Evolutionary conservation across 1,140 invertebrate genomes (phyloP), one percentile per base, ranked within the genome.

Genomic region (Calephelis nemesis): DNA sequence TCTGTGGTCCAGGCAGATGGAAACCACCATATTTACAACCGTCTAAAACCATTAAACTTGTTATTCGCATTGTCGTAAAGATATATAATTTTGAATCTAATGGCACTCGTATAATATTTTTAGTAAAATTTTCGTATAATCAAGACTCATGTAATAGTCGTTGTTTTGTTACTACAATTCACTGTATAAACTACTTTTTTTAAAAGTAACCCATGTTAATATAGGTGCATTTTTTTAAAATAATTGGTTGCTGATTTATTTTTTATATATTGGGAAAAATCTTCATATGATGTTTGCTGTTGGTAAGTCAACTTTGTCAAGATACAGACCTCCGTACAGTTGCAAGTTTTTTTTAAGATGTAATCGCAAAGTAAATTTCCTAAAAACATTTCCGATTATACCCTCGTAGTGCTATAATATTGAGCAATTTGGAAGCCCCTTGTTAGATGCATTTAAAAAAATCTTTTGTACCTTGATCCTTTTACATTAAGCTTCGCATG

Each of bases 401-500:
- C 30, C 11, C 30, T 15, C 54, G 54, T 58, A 58, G 54, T 39
- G 54, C 54, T 60, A 60, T 12, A 60, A n/a, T 60, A 60, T 40
- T 60, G 30, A 12, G 52, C 15, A 30, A 11, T 58, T 19, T 58
- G 19, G 19, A 60, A 30, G 30, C 54, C 42, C 42, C 42, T 45
- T 45, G 6, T 60, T 60, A 60, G 30, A 60, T 60, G 30, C 7
- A 60, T n/a, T 60, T 6, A 39, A n/a, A 60, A 60, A n/a, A 60
- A 30, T 30, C 30, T n/a, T 60, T 30, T 60, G n/a, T 40, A 11
- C 39, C 7, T 12, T 8, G 11, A 39, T 7, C 39, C 39, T n/a
- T 69, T 69, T 58, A 52, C 11, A 69, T 75, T 70, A 70, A 70
- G 73, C 68, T 72, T 75, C 73, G 73, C 71, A 75, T 71, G 68